Conservation (phyloP, 2,888 invertebrate species). For the Podabrus alpinus region DNA sequence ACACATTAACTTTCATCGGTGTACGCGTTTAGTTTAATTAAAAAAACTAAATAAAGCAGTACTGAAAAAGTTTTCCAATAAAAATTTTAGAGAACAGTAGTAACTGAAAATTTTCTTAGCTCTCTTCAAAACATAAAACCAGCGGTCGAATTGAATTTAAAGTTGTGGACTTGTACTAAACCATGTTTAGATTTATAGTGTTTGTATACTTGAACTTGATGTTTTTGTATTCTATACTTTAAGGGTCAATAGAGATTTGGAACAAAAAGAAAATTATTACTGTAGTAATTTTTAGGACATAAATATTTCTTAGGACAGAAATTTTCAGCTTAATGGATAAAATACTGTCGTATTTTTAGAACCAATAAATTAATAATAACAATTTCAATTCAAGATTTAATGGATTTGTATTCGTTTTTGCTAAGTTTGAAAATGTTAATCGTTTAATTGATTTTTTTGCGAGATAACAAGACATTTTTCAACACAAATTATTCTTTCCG, state of each 20-base stretch:
- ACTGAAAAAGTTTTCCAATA: background rate
- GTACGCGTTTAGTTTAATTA: background rate
- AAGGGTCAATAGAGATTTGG: background rate
- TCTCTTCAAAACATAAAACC: background rate
- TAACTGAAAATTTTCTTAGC: background rate
- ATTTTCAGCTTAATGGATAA: background rate
- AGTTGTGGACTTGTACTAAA: constrained; percentile 5
- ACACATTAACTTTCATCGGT: background rate
- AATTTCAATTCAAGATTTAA: background rate
- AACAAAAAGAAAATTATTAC: constrained; percentile 1
- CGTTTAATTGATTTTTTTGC: background rate
- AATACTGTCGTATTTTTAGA: background rate
- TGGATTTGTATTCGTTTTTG: background rate
- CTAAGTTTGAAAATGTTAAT: background rate
- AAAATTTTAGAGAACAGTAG: background rate
- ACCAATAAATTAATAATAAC: background rate
- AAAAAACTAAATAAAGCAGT: background rate
- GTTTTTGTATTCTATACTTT: constrained; percentile 1
- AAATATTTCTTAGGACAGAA: background rate
- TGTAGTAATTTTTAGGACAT: background rate
- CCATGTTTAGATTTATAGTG: constrained; percentile 1
- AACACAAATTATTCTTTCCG: background rate
- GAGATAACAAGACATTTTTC: background rate
- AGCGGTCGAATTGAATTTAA: constrained; percentile 9
- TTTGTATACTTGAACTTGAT: constrained; percentile 2